These are phyloP conservation scores for Colletes latitarsis DNA, from an alignment of 1,140 invertebrate species.

Conservation along the genomic window DNA sequence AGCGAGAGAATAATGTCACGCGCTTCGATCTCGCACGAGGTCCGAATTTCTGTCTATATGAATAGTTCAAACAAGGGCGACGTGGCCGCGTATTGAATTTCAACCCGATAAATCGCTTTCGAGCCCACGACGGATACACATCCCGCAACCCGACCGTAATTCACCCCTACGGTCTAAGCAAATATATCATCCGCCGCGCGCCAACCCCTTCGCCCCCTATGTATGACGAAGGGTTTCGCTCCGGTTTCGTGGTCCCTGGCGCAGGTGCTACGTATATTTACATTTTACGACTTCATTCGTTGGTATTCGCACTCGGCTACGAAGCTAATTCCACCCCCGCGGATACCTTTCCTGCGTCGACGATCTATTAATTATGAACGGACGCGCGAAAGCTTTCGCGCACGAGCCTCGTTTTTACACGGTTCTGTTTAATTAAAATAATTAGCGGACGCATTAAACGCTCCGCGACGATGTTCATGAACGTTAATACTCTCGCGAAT, in stretches of 20 bases:
- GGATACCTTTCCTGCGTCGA: background rate
- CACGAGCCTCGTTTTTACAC: background rate
- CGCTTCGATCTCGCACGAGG: background rate
- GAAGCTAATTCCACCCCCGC: slow-evolving; percentile 9
- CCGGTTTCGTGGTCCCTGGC: slow-evolving; percentile 7
- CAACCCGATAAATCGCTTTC: slow-evolving; percentile 21
- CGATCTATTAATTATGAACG: slow-evolving; percentile 1
- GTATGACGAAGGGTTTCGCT: slow-evolving; percentile 22
- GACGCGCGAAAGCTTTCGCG: background rate
- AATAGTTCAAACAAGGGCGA: slow-evolving; percentile 4
- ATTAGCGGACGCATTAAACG: too few relatives aligned
- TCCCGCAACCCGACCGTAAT: slow-evolving; percentile 13
- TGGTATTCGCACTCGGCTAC: background rate
- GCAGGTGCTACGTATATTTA: slow-evolving; percentile 22
- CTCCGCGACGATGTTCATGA: too few relatives aligned
- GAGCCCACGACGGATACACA: slow-evolving; percentile 2
- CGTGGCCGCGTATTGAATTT: slow-evolving; percentile 19
- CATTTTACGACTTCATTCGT: slow-evolving; percentile 28
- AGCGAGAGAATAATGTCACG: background rate
- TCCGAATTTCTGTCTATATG: background rate
- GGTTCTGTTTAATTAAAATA: too few relatives aligned
- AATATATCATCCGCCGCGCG: slow-evolving; percentile 22
- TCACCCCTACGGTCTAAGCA: slow-evolving; percentile 20
- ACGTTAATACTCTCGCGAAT: too few relatives aligned
- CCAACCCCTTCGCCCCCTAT: background rate